These are phyloP conservation scores for Saccostrea cuccullata DNA, from an alignment of 1,140 invertebrate genomes.

Conservation along the genomic window DNA sequence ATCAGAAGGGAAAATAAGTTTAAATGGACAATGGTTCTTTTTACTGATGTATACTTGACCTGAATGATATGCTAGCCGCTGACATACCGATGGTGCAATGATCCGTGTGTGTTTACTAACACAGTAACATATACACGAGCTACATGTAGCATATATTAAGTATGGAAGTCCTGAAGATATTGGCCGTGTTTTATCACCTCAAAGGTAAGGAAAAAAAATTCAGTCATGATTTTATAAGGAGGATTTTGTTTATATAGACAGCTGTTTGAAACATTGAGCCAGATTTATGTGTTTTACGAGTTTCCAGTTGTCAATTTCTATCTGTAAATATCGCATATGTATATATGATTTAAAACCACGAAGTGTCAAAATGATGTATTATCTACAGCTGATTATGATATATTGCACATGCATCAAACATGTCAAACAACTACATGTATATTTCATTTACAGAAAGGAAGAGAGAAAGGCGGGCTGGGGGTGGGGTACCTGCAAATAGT, in stretches of 20 bases:
- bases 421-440: background rate
- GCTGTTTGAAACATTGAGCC: background rate
- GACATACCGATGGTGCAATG: background rate
- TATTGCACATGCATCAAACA: background rate
- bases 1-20: background rate
- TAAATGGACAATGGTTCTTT: background rate
- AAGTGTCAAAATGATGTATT: conserved; percentile 11
- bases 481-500: background rate
- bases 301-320: background rate
- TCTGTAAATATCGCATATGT: background rate
- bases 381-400: background rate
- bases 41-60: background rate
- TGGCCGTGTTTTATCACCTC: background rate
- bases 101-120: conserved; percentile 30
- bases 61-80: background rate
- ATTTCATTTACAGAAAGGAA: background rate
- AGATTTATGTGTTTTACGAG: background rate
- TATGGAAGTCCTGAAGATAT: background rate
- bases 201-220: background rate
- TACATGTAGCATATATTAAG: background rate
- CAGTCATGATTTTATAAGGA: background rate
- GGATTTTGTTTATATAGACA: background rate
- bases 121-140: background rate
- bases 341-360: background rate
- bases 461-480: background rate